These are phyloP conservation scores for Plectrocnemia conspersa DNA, from an alignment of 1,140 invertebrate genomes.

Conservation along the genomic window DNA sequence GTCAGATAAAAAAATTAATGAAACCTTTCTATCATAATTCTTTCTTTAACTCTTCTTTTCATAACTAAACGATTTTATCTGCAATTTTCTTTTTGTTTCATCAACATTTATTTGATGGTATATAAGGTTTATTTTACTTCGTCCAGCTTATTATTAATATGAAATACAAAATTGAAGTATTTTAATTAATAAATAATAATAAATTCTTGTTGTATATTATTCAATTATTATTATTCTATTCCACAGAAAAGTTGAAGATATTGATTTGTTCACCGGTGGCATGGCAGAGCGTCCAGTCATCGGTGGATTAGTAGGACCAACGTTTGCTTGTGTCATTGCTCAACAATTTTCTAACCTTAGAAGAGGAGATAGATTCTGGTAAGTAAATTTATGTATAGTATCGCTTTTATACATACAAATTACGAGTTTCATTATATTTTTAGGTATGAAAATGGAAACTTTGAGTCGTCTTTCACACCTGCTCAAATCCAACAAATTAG, in stretches of 20 bases:
- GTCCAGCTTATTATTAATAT: no score
- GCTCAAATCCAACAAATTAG: constrained; percentile 85
- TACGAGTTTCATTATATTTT: constrained; percentile 23
- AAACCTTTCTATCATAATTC: no score
- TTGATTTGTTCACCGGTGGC: constrained; percentile 89
- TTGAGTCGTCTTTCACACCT: constrained; percentile 69
- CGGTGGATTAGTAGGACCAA: constrained; percentile 87
- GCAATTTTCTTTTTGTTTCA: no score
- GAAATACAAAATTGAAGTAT: neutral
- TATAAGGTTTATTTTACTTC: no score
- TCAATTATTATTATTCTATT: neutral
- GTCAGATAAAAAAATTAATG: no score
- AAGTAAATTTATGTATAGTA: constrained; percentile 15
- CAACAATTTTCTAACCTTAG: constrained; percentile 85
- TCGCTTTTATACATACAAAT: constrained; percentile 1
- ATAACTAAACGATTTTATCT: no score
- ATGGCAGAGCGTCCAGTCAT: constrained; percentile 74
- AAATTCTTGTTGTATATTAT: neutral
- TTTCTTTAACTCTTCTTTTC: no score
- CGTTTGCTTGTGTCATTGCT: constrained; percentile 93
- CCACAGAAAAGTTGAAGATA: constrained; percentile 68
- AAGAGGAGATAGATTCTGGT: constrained; percentile 91
- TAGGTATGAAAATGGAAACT: constrained; percentile 71
- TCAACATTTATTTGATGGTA: no score
- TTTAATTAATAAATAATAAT: neutral